Evolutionary conservation across 2,113 vertebrate genomes (phyloP), one percentile per base, ranked within the genome.

Genomic region (Microcebus tavaratra): DNA sequence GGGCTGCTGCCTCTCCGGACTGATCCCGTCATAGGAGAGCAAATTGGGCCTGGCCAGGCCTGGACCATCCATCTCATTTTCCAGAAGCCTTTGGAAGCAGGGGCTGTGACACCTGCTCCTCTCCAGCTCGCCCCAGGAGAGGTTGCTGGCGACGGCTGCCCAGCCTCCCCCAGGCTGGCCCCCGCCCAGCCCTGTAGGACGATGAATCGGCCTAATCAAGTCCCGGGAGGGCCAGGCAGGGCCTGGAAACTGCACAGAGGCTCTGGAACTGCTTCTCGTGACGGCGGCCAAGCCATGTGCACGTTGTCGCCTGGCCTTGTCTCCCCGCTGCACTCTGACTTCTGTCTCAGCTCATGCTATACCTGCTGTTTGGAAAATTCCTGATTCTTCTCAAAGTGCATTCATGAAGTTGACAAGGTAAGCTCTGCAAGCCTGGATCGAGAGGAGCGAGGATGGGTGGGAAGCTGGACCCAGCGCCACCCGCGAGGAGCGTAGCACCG

Each of bases 161-260:
- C 36, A 25, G 25, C 7, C 27, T 82, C 73, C 88, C 27, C 73
- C 31, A 4, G 87, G 59, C 25, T 67, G 14, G 8, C 9, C 31
- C 68, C 76, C 92, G 65, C 4, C 86, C 72, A 39, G 42, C 78
- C 53, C 78, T 39, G n/a, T 59, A 55, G 83, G 90, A 93, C 88
- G 78, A 67, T 57, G 65, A 67, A 88, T 76, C 81, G 91, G 27
- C 57, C 20, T 34, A 45, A 42, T 63, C n/a, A 81, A 25, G 59
- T 67, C 73, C 68, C 3, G 0, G 12, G 31, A 82, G 86, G 29
- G 63, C 59, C 42, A 4, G 15, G 3, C 0, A 29, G 50, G 31
- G 42, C 14, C 0, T 0, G n/a, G 15, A 18, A 68, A n/a, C 17
- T 3, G 12, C 0, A 59, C 63, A 4, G 89, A 75, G 42, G 29